A percentile compares a stretch with the other conserved stretches of the same genome.
phyloP scores from a whole-genome alignment of 2,888 invertebrate genomes.

The Acrocyrtus sp. region DNA sequence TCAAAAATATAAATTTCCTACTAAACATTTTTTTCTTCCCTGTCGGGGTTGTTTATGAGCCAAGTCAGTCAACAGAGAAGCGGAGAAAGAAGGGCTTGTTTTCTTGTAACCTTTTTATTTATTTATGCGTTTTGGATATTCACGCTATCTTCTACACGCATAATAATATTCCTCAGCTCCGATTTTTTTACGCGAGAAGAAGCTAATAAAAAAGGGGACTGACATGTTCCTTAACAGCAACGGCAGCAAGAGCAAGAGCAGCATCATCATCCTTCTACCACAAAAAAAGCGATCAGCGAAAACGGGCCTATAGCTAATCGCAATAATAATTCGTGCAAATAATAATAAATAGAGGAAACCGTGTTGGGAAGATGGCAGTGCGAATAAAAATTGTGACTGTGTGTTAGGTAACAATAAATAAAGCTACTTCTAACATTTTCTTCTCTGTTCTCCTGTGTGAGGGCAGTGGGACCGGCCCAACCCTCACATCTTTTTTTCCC shows the following conservation, averaged over 20 bases:
- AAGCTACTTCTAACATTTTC: conserved; percentile 15
- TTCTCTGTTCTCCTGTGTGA: conserved; percentile 22
- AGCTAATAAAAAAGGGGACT: background rate
- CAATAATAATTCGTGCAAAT: conserved; percentile 19
- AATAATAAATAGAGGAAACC: background rate
- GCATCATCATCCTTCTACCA: background rate
- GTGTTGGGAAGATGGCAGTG: background rate
- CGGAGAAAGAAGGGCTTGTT: background rate
- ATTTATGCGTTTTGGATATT: background rate
- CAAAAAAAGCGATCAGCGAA: background rate
- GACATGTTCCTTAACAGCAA: too few relatives aligned
- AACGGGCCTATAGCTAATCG: conserved; percentile 2
- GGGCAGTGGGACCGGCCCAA: conserved; percentile 52
- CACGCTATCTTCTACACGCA: background rate
- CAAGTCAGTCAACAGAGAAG: conserved; percentile 29
- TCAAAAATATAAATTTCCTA: conserved; percentile 30
- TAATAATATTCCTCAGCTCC: background rate
- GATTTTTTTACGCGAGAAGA: background rate
- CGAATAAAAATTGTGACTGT: conserved; percentile 1
- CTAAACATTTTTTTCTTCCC: background rate
- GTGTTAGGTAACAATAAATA: conserved; percentile 24
- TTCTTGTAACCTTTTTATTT: background rate
- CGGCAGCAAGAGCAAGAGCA: background rate
- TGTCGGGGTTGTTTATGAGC: conserved; percentile 21
- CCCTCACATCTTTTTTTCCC: conserved; percentile 47